phyloP scores from a whole-genome alignment of 1,140 invertebrate genomes.

The Theocolax elegans region DNA sequence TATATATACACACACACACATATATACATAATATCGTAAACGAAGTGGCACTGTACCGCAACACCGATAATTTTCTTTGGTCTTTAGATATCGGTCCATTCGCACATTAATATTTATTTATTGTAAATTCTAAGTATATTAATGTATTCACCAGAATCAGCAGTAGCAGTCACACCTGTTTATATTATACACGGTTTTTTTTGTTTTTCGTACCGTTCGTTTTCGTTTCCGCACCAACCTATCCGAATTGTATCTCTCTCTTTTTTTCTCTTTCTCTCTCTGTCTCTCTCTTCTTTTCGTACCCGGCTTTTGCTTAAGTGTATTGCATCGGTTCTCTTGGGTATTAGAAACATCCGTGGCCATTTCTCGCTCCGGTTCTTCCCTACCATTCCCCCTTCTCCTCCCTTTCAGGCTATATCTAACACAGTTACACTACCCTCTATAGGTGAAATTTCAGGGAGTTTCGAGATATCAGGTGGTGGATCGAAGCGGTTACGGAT shows the following conservation, averaged over 20 bases:
- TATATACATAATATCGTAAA: too few species aligned
- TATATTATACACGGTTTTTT: not conserved
- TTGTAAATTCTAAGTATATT: constrained; percentile 2
- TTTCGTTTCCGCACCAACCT: too few species aligned
- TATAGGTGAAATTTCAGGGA: constrained; percentile 15
- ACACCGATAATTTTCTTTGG: too few species aligned
- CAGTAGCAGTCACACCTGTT: constrained; percentile 16
- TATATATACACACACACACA: too few species aligned
- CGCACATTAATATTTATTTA: constrained; percentile 20
- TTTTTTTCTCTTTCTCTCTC: not conserved
- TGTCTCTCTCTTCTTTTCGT: not conserved
- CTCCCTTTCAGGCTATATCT: too few species aligned
- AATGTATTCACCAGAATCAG: not conserved
- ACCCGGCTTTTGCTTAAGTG: constrained; percentile 20
- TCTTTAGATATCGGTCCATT: too few species aligned
- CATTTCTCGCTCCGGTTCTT: not conserved
- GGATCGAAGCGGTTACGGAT: constrained; percentile 35
- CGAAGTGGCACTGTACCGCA: too few species aligned
- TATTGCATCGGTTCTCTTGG: constrained; percentile 31
- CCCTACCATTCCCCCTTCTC: not conserved
- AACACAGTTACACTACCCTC: not conserved
- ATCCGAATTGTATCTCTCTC: too few species aligned
- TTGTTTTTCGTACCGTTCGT: not conserved
- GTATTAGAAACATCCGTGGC: constrained; percentile 31
- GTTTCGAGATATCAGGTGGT: constrained; percentile 16